A percentile compares a stretch with the other conserved stretches of the same genome.
phyloP scores from a whole-genome alignment of 1,140 invertebrate genomes.

The Cherax destructor region DNA sequence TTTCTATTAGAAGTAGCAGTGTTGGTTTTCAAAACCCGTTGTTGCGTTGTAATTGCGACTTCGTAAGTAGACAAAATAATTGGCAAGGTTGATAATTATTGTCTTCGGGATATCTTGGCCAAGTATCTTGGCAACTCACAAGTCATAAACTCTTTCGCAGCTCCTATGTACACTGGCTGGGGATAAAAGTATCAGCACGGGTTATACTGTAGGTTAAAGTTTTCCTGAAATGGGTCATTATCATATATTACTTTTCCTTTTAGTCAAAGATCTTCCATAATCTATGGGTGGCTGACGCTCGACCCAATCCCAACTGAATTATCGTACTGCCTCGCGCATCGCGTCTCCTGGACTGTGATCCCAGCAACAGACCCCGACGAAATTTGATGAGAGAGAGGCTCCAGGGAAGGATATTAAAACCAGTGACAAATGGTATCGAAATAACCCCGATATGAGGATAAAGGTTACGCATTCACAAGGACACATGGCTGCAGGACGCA shows the following conservation, averaged over 20 bases:
- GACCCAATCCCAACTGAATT: constrained; percentile 25
- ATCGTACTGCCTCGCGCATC: constrained; percentile 19
- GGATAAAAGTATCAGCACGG: neutral
- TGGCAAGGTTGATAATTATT: neutral
- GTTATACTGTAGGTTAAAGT: neutral
- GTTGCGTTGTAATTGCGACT: neutral
- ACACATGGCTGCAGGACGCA: constrained; percentile 1
- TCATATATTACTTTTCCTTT: constrained; percentile 43
- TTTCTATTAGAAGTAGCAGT: neutral
- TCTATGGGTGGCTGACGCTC: constrained; percentile 1
- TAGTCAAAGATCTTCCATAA: constrained; percentile 17
- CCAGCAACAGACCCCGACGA: neutral
- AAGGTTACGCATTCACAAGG: constrained; percentile 19
- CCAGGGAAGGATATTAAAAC: constrained; percentile 3
- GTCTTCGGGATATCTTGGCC: neutral
- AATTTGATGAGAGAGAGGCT: neutral
- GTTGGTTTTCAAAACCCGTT: neutral
- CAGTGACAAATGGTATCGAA: constrained; percentile 40
- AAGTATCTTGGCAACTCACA: neutral
- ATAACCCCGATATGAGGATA: constrained; percentile 37
- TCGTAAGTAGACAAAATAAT: neutral
- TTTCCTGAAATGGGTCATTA: constrained; percentile 38
- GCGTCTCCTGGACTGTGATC: neutral
- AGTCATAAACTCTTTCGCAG: neutral
- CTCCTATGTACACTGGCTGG: neutral